A percentile compares a stretch with the other conserved stretches of the same genome.
phyloP scores from a whole-genome alignment of 1,140 invertebrate species.

The Drosophila nikananu region DNA sequence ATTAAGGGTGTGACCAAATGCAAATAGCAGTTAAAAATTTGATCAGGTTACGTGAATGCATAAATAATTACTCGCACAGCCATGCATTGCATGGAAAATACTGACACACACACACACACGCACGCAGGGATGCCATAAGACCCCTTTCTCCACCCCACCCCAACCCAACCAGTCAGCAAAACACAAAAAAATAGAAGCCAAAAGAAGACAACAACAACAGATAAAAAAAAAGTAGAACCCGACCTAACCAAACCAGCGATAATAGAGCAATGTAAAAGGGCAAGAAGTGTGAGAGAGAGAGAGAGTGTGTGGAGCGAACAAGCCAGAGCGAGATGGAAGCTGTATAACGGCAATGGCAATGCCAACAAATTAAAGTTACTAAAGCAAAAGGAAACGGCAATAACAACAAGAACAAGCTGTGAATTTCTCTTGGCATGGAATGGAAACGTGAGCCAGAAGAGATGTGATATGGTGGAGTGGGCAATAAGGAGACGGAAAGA shows the following conservation, averaged over 20 bases:
- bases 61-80: slow-evolving; percentile 10
- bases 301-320: background rate
- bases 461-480: background rate
- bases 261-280: slow-evolving; percentile 50
- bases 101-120: background rate
- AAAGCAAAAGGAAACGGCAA: slow-evolving; percentile 57
- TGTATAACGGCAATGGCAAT: slow-evolving; percentile 71
- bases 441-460: slow-evolving; percentile 26
- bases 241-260: slow-evolving; percentile 47
- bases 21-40: slow-evolving; percentile 32
- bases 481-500: slow-evolving; percentile 10
- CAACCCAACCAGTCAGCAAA: background rate
- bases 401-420: slow-evolving; percentile 32
- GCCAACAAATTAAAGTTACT: slow-evolving; percentile 78
- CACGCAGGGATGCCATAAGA: slow-evolving; percentile 11
- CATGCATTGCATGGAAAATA: slow-evolving; percentile 11
- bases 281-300: background rate
- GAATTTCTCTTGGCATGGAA: slow-evolving; percentile 48
- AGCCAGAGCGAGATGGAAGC: background rate
- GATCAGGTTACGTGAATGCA: slow-evolving; percentile 29
- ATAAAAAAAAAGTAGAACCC: slow-evolving; percentile 29
- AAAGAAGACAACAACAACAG: slow-evolving; percentile 17
- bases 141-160: slow-evolving; percentile 1
- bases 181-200: slow-evolving; percentile 23
- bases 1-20: slow-evolving; percentile 13